phyloP scores from a whole-genome alignment of 53 echinoderm and acorn worm genomes.

The Arbacia lixula region DNA sequence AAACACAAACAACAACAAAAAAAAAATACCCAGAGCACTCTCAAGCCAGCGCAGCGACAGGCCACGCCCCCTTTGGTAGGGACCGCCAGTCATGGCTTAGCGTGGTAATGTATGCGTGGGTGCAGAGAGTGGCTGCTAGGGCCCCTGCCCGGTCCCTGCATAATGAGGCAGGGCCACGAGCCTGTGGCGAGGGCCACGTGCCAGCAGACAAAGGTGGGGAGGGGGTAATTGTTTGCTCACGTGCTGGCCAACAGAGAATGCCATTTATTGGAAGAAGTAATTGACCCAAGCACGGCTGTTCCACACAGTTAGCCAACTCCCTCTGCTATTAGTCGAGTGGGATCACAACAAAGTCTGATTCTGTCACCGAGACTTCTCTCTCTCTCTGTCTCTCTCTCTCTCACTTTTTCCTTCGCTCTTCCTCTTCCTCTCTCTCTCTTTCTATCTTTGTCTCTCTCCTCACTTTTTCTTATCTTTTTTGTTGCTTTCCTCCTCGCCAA shows the following conservation, averaged over 20 bases:
- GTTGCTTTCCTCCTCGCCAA: no score
- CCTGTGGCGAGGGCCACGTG: conserved; percentile 46
- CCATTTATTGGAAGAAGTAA: conserved; percentile 64
- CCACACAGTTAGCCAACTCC: conserved; percentile 10
- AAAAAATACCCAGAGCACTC: no score
- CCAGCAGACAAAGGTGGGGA: conserved; percentile 57
- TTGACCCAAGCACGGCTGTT: conserved; percentile 60
- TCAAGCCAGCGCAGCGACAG: neutral
- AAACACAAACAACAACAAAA: no score
- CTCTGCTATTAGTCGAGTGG: conserved; percentile 3
- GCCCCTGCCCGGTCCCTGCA: conserved; percentile 17
- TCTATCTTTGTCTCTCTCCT: neutral
- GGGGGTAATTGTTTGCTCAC: conserved; percentile 62
- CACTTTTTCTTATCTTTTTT: no score
- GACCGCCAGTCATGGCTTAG: conserved; percentile 48
- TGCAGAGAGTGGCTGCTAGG: conserved; percentile 29
- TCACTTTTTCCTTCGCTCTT: neutral
- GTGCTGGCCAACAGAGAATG: conserved; percentile 59
- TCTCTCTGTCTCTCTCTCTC: neutral
- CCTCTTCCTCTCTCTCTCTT: neutral
- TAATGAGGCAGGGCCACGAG: conserved; percentile 49
- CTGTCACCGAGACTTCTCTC: neutral
- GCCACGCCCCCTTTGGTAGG: conserved; percentile 20
- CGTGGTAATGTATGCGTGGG: conserved; percentile 55
- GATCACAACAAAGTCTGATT: conserved; percentile 15